Percentiles rank a stretch among this genome's conserved stretches.
Evolutionary conservation across 2,113 vertebrate species (phyloP).

Genomic region (Daphoenositta chrysoptera): DNA sequence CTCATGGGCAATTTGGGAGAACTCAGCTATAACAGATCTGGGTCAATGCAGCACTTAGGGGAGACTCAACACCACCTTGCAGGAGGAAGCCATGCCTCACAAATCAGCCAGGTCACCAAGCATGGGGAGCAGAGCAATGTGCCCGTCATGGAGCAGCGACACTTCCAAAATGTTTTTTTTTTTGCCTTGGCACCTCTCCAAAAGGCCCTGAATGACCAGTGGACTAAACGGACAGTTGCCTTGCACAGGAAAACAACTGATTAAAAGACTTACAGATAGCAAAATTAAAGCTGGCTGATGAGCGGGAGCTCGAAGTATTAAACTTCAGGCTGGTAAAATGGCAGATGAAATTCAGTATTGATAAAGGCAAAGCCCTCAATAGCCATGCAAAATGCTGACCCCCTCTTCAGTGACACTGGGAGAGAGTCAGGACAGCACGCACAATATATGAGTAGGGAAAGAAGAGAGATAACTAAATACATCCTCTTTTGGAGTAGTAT

Average conservation of each 20-base stretch:
- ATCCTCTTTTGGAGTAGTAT: background rate
- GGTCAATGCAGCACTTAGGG: background rate
- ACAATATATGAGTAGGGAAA: background rate
- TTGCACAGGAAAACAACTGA: background rate
- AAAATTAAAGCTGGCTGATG: background rate
- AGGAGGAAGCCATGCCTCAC: background rate
- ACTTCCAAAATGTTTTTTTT: background rate
- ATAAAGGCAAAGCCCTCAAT: background rate
- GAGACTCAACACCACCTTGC: background rate
- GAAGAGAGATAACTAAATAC: background rate
- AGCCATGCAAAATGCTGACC: background rate
- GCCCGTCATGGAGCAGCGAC: rapidly evolving
- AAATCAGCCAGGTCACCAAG: background rate
- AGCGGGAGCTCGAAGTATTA: background rate
- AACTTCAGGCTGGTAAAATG: background rate
- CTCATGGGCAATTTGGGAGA: background rate
- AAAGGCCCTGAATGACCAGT: background rate
- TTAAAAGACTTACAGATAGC: background rate
- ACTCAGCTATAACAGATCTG: background rate
- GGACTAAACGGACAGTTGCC: background rate
- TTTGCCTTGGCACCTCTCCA: background rate
- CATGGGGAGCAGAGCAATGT: rapidly evolving
- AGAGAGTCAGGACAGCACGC: background rate
- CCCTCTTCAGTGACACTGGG: background rate
- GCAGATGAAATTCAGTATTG: background rate